Base-by-base conservation (phyloP, 2,888 invertebrate genomes). In the Tortricodes alternella region DNA sequence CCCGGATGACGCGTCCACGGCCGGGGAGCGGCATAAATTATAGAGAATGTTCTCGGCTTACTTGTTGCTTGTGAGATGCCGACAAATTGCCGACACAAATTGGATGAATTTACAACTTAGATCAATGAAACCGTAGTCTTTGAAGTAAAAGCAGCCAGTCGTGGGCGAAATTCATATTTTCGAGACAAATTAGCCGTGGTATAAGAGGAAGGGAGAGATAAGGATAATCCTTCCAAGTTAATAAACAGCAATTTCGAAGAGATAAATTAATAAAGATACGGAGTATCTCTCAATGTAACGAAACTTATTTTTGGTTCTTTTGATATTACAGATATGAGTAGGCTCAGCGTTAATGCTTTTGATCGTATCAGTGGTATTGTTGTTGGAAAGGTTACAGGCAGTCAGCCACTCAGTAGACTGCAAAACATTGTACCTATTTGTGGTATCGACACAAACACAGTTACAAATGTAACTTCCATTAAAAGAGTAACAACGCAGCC, bases 1-100 rank as follows among this genome's bases (percentile, higher is more conserved):
- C 79, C 82, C 61, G 48, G 62, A 62, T 62, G 62, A 61, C 61
- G 61, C 55, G 24, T 24, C 37, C 23, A 23, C 32, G 35, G 46
- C 38, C 13, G 48, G 43, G 37, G 37, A 37, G 48, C 37, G 35
- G 21, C 35, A 53, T 53, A 53, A 48, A 53, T 53, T 53, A 53
- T 46, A 48, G 53, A 41, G 48, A 43, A 35, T 41, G 34, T 48
- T 29, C 53, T 34, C 15, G 32, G 6, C 27, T 44, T 46, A 44
- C 43, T 43, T 29, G 38, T 38, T 46, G 38, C 53, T 53, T 48
- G 44, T 44, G 39, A 41, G 48, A 41, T 41, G 53, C 53, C 53
- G 53, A 48, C 53, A 48, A 53, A 34, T 53, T 39, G 53, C 39
- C 53, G 18, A 37, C 52, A 52, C 46, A 53, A 53, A 53, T 48